Evolutionary conservation across 2,113 vertebrate species (phyloP).

Genomic region (Choloepus hoffmanni): DNA sequence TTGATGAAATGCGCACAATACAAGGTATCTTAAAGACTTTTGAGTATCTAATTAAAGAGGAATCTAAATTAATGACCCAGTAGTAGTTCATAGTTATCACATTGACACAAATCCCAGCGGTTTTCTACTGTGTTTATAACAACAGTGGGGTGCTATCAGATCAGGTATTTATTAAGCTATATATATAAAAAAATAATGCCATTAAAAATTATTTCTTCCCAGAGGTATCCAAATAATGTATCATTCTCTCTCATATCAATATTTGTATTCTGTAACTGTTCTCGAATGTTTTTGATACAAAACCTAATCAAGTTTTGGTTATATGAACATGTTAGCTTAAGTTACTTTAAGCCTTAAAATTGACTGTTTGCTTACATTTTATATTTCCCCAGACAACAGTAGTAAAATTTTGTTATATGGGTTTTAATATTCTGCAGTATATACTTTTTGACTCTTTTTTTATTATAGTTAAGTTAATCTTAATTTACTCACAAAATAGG

Average conservation of each 20-base stretch:
- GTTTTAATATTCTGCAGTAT: neutral
- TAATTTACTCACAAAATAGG: neutral
- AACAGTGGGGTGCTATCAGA: neutral
- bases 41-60: neutral
- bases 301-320: neutral
- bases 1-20: neutral
- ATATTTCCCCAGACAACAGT: neutral
- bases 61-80: neutral
- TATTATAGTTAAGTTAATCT: neutral
- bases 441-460: neutral
- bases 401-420: neutral
- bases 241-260: neutral
- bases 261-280: neutral
- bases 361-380: neutral
- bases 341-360: neutral
- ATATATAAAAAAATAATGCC: neutral
- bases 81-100: neutral
- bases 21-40: neutral
- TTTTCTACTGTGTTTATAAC: too few species aligned
- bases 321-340: neutral
- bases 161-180: neutral
- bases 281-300: neutral
- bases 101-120: neutral
- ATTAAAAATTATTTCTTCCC: neutral
- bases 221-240: neutral